These are phyloP conservation scores for Lithosia quadra DNA, from an alignment of 2,888 invertebrate genomes.

Conservation along the genomic window DNA sequence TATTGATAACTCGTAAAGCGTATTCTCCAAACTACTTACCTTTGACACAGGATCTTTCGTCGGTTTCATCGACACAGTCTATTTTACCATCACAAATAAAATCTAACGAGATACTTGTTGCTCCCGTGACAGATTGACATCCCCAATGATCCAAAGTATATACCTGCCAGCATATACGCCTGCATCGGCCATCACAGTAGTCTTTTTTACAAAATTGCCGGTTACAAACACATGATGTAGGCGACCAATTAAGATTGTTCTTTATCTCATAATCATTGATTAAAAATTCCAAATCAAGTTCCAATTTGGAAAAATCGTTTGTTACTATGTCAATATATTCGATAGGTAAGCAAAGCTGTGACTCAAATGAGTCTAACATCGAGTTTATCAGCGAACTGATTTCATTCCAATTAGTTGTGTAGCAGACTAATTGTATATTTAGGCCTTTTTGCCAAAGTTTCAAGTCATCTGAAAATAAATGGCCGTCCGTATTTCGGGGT, in stretches of 20 bases:
- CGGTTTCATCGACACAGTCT: constrained; percentile 75
- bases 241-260: constrained; percentile 1
- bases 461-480: background rate
- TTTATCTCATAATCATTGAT: background rate
- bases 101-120: constrained; percentile 60
- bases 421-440: background rate
- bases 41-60: constrained; percentile 66
- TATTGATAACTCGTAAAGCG: too few relatives aligned
- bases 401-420: background rate
- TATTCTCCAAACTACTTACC: constrained; percentile 49
- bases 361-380: background rate
- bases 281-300: constrained; percentile 5
- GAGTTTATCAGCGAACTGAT: background rate
- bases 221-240: constrained; percentile 62
- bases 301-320: background rate
- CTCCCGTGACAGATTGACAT: constrained; percentile 62
- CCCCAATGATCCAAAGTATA: constrained; percentile 63
- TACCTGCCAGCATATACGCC: constrained; percentile 67
- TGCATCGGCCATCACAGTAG: constrained; percentile 61
- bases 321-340: background rate
- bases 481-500: background rate
- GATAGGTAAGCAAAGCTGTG: background rate
- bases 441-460: background rate
- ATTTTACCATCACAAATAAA: constrained; percentile 76
- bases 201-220: constrained; percentile 53